Percentiles rank a stretch among this genome's conserved stretches.
phyloP scores from a whole-genome alignment of 2,113 vertebrate species.

The Oriolus oriolus region DNA sequence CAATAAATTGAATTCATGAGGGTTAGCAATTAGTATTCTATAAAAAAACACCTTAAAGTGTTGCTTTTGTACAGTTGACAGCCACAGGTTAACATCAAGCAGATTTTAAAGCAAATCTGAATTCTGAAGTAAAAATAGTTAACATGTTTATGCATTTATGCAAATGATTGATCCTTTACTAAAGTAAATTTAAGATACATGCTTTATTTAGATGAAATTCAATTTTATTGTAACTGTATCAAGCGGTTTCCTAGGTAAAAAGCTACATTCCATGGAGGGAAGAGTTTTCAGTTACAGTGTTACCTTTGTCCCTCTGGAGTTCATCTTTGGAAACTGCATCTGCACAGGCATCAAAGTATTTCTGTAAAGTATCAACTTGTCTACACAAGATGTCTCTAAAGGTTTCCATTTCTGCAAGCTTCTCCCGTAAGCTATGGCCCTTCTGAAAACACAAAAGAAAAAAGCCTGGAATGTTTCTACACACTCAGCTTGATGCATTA shows the following conservation, averaged over 20 bases:
- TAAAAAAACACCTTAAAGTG: background rate
- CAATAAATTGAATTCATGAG: background rate
- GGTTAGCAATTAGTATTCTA: background rate
- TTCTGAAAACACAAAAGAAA: slow-evolving; percentile 77
- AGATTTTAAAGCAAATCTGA: background rate
- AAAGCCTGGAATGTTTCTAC: background rate
- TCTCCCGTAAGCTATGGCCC: slow-evolving; percentile 93
- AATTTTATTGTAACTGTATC: background rate
- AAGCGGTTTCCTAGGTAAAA: background rate
- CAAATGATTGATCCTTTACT: rapidly evolving
- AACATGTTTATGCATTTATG: background rate
- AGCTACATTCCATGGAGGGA: background rate
- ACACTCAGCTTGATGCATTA: background rate
- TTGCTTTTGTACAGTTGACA: background rate
- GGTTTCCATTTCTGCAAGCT: slow-evolving; percentile 98
- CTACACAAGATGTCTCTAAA: slow-evolving; percentile 92
- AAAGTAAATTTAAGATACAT: background rate
- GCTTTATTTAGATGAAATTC: background rate
- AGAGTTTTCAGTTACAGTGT: background rate
- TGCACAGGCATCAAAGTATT: slow-evolving; percentile 84
- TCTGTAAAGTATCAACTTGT: slow-evolving; percentile 83
- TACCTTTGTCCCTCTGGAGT: slow-evolving; percentile 94
- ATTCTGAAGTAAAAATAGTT: background rate
- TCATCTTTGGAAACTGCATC: slow-evolving; percentile 92
- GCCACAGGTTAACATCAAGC: background rate